Evolutionary conservation across 2,888 invertebrate species (phyloP).

Genomic region (Eupithecia pulchellata): DNA sequence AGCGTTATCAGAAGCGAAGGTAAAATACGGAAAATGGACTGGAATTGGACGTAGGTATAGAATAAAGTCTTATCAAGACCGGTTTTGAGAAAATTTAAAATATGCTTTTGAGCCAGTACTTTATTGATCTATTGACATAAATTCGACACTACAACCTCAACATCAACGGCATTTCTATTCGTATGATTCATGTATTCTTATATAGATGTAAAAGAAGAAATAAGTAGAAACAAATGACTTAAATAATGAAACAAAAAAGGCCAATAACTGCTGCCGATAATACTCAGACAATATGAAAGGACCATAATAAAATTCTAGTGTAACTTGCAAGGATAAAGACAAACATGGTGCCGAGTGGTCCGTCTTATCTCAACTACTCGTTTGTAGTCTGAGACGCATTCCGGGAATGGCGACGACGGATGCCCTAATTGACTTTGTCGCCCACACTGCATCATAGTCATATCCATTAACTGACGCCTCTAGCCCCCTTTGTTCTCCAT

Average conservation of each 20-base stretch:
- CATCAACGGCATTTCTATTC: not conserved
- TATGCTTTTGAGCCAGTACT: not conserved
- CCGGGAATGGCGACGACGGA: constrained; percentile 83
- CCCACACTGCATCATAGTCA: constrained; percentile 81
- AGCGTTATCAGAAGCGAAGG: constrained; percentile 67
- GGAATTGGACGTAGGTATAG: constrained; percentile 21
- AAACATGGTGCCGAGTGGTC: constrained; percentile 46
- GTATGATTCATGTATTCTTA: not conserved
- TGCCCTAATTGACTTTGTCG: constrained; percentile 84
- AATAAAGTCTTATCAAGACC: constrained; percentile 6
- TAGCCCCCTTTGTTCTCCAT: constrained; percentile 80
- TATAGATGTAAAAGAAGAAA: no score
- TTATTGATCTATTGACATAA: not conserved
- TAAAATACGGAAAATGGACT: constrained; percentile 34
- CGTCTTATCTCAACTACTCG: constrained; percentile 77
- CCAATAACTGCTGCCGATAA: constrained; percentile 6
- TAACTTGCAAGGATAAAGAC: constrained; percentile 20
- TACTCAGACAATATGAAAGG: constrained; percentile 9
- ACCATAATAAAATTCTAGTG: constrained; percentile 12
- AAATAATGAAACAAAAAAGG: not conserved
- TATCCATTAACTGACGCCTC: constrained; percentile 78
- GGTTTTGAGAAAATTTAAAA: constrained; percentile 1
- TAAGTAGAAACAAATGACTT: not conserved
- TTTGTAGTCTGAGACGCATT: constrained; percentile 77
- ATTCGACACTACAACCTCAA: not conserved